Conservation (phyloP, 2,797 vertebrate species). For the Vespertilio murinus region DNA sequence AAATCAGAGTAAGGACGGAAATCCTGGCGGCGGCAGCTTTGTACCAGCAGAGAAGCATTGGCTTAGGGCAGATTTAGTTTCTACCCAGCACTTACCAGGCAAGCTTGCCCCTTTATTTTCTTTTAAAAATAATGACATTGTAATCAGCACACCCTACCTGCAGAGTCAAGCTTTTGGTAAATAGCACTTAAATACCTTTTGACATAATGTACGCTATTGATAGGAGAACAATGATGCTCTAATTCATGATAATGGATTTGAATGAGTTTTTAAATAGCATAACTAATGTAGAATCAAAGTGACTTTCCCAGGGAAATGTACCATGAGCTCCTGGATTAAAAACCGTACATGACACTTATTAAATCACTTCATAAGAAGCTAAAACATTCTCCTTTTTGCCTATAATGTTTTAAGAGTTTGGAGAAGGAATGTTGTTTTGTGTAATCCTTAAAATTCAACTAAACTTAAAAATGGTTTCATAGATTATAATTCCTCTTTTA, state of each 20-base stretch:
- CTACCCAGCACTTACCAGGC: background rate
- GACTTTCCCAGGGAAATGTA: slow-evolving; percentile 59
- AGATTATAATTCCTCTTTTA: slow-evolving; percentile 38
- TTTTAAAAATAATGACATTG: slow-evolving; percentile 62
- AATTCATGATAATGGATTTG: slow-evolving; percentile 62
- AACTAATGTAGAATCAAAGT: slow-evolving; percentile 65
- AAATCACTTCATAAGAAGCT: slow-evolving; percentile 71
- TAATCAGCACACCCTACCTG: slow-evolving; percentile 26
- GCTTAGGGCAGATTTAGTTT: background rate
- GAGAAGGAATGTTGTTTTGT: slow-evolving; percentile 55
- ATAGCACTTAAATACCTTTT: slow-evolving; percentile 48
- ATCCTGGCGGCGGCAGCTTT: background rate
- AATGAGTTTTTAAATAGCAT: slow-evolving; percentile 39
- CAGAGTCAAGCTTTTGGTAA: slow-evolving; percentile 20
- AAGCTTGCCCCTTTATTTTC: slow-evolving; percentile 54
- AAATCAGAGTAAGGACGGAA: slow-evolving; percentile 45
- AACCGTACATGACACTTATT: slow-evolving; percentile 68
- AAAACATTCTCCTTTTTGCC: slow-evolving; percentile 55
- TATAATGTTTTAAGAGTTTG: slow-evolving; percentile 68
- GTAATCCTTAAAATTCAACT: slow-evolving; percentile 69
- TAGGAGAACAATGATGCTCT: slow-evolving; percentile 57
- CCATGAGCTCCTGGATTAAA: slow-evolving; percentile 39
- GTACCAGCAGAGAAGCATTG: background rate
- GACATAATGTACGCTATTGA: slow-evolving; percentile 31
- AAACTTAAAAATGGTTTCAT: slow-evolving; percentile 67